Conservation (phyloP, 2,113 vertebrate genomes). For the Lophochroa leadbeateri region DNA sequence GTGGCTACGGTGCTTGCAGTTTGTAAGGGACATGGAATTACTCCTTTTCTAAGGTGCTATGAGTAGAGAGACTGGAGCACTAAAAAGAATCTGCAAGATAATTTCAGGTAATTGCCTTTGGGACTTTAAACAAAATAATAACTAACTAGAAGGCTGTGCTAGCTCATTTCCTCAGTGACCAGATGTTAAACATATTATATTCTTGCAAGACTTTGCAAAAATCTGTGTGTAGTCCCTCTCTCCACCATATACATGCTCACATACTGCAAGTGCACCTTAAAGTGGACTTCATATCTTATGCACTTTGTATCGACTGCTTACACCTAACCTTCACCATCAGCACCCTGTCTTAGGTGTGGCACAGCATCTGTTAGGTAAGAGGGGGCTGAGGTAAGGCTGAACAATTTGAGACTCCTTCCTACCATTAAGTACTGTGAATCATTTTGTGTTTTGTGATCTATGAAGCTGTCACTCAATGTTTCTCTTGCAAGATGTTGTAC, state of each 20-base stretch:
- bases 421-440: neutral
- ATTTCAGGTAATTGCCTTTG: neutral
- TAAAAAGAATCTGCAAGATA: neutral
- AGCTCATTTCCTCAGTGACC: neutral
- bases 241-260: neutral
- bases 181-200: neutral
- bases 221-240: neutral
- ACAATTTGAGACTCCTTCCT: neutral
- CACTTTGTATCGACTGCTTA: neutral
- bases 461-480: neutral
- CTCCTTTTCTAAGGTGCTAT: neutral
- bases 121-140: neutral
- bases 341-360: neutral
- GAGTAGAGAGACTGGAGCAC: neutral
- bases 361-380: neutral
- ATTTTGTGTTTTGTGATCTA: neutral
- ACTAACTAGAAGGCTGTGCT: neutral
- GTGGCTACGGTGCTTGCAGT: neutral
- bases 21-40: neutral
- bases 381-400: neutral
- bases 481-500: neutral
- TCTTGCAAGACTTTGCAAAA: neutral
- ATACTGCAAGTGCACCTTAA: neutral
- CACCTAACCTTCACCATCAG: neutral
- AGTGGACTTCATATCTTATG: accelerated